Evolutionary conservation across 2,888 invertebrate species (phyloP), one percentile per base, ranked within the genome.

Genomic region (Charanyca ferruginea): DNA sequence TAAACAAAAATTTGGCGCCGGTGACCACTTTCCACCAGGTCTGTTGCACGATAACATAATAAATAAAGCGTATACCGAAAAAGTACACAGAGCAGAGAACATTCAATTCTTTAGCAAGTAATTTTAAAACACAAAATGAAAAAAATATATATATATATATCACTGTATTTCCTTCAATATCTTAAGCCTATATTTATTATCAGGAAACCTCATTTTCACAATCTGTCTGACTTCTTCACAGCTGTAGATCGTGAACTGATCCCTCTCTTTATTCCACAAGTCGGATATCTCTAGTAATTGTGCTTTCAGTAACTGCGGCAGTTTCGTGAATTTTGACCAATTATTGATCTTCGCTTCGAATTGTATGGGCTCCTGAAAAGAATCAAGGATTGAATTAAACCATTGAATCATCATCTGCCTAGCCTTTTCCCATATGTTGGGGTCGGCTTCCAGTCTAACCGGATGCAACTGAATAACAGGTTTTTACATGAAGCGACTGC

Each of bases 91-190:
- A n/a, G n/a, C n/a, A n/a, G n/a, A n/a, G n/a, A n/a, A n/a, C n/a
- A n/a, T 9, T 32, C 8, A 32, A 32, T 11, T 32, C 13, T 38
- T 38, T 9, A 38, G 3, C 38, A 3, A 16, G 35, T 35, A 13
- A 4, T 3, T 16, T 16, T 38, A 38, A 38, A 5, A 38, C 16
- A 38, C 16, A 42, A 64, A 44, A 28, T 9, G 11, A 32, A 8
- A 32, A 32, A 32, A 11, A 7, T 7, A 25, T 8, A 20, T 42
- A 35, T 23, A 59, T 28, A 67, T 35, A 11, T 22, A 77, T 92
- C 76, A 95, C 74, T 95, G 95, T 88, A 96, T 95, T 86, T 94
- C 94, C 73, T 94, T 94, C 49, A 96, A 87, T 74, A 94, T 93
- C 65, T 87, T 91, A 2, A 95, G 85, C 68, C 95, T 89, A 65